phyloP scores from a whole-genome alignment of 2,797 vertebrate species.

The Acanthornis magna region DNA sequence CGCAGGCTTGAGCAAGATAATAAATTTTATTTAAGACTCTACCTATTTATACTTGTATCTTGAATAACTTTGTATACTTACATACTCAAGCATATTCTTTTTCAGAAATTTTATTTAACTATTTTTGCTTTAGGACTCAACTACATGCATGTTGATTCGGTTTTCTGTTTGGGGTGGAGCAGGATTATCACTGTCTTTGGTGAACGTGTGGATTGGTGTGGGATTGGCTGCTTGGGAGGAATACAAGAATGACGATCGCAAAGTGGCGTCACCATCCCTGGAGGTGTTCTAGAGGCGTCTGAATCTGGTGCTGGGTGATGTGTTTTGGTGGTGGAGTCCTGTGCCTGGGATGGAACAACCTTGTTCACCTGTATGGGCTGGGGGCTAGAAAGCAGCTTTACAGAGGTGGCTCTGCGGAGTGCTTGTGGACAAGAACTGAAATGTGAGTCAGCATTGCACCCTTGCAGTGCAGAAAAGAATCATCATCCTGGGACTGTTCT shows the following conservation, averaged over 20 bases:
- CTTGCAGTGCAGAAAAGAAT: neutral
- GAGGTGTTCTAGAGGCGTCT: neutral
- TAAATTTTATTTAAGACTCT: neutral
- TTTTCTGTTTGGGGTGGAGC: neutral
- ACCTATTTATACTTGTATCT: neutral
- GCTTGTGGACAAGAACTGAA: neutral
- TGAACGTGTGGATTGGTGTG: neutral
- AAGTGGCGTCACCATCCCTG: neutral
- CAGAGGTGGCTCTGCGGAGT: neutral
- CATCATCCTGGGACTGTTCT: neutral
- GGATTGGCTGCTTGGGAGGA: neutral
- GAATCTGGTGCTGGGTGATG: neutral
- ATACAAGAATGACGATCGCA: neutral
- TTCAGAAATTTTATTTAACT: neutral
- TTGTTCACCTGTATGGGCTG: neutral
- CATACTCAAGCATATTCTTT: neutral
- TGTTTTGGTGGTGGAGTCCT: neutral
- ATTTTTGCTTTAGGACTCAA: neutral
- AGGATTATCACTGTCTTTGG: neutral
- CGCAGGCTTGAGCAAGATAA: neutral
- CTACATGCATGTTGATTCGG: fast-evolving
- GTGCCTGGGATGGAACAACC: neutral
- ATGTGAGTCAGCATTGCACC: neutral
- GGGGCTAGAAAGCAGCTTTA: neutral
- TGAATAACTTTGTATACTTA: neutral